These are phyloP conservation scores for Gryllus bimaculatus DNA, from an alignment of 1,140 invertebrate genomes.

Conservation along the genomic window DNA sequence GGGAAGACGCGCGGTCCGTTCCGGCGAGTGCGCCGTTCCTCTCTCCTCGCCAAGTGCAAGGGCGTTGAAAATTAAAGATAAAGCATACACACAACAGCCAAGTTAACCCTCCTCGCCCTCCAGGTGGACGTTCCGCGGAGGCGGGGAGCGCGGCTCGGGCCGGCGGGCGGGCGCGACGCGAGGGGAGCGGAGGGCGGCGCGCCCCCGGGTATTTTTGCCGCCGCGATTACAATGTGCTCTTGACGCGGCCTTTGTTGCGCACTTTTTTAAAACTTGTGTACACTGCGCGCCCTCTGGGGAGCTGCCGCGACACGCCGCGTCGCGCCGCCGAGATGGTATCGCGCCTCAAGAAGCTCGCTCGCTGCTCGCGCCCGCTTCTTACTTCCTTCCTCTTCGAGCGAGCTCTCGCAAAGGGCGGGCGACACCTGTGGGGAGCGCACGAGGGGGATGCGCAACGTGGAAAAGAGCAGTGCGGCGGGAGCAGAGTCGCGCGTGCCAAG, in stretches of 20 bases:
- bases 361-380: background rate
- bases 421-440: too few species aligned
- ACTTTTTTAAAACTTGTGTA: background rate
- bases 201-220: background rate
- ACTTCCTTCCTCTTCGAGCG: background rate
- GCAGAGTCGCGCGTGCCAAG: too few species aligned
- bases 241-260: background rate
- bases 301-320: background rate
- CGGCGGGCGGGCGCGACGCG: too few species aligned
- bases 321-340: background rate
- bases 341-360: background rate
- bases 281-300: background rate
- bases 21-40: background rate
- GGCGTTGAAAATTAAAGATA: conserved; percentile 5
- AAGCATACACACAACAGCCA: conserved; percentile 1
- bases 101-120: background rate
- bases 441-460: too few species aligned
- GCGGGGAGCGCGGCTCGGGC: too few species aligned
- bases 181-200: background rate
- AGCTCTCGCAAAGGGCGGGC: too few species aligned
- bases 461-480: too few species aligned
- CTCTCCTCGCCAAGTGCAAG: background rate
- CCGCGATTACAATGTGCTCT: conserved; percentile 3
- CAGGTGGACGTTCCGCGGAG: too few species aligned
- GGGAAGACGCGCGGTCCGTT: background rate